A percentile compares a stretch with the other conserved stretches of the same genome.
phyloP scores from a whole-genome alignment of 2,797 vertebrate species.

The Psittacula echo region DNA sequence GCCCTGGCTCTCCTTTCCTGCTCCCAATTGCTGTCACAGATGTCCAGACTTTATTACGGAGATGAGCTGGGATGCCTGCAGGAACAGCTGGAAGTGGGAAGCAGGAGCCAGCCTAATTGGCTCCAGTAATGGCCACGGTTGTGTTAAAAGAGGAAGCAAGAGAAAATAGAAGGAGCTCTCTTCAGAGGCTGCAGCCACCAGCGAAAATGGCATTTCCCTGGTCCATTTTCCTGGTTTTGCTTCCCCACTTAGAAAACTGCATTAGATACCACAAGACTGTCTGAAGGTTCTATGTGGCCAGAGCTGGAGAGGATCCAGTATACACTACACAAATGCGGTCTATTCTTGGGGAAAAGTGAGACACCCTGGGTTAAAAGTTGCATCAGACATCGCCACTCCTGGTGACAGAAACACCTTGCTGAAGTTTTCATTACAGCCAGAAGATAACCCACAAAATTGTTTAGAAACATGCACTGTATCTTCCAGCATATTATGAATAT shows the following conservation, averaged over 20 bases:
- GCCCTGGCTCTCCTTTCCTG: neutral
- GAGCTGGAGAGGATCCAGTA: neutral
- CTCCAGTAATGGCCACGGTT: neutral
- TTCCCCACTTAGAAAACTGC: neutral
- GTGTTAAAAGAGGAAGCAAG: neutral
- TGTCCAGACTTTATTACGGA: slow-evolving; percentile 17
- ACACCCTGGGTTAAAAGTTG: neutral
- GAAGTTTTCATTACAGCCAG: neutral
- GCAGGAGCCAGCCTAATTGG: neutral
- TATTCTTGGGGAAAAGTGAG: neutral
- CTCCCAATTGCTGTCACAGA: neutral
- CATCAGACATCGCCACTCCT: neutral
- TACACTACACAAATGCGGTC: neutral
- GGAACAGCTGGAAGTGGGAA: slow-evolving; percentile 32
- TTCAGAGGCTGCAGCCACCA: neutral
- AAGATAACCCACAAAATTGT: neutral
- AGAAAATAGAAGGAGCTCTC: neutral
- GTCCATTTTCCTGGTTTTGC: neutral
- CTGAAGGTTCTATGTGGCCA: neutral
- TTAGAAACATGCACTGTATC: rapidly evolving
- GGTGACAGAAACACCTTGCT: neutral
- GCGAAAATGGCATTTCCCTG: neutral
- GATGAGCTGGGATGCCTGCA: neutral
- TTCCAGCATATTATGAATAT: neutral
- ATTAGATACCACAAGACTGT: neutral